Evolutionary conservation across 2,888 invertebrate genomes (phyloP), one percentile per base, ranked within the genome.

Genomic region (Listrodromus nycthemerus): DNA sequence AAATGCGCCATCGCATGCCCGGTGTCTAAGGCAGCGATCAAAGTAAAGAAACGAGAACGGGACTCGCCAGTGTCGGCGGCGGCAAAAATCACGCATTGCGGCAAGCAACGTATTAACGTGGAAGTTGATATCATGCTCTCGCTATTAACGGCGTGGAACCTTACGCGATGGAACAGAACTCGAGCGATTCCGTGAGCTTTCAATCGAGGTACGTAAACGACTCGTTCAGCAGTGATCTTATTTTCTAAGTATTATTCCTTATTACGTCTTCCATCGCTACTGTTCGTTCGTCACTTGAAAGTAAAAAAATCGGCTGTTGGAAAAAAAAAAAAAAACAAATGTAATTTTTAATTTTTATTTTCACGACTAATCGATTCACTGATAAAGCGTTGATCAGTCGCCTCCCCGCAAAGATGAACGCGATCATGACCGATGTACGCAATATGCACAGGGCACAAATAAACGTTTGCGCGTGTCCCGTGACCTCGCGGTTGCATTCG

Each of bases 391-490:
- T 24, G 24, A 55, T 21, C 24, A 24, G 24, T 55, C 8, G 13
- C 21, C 19, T 52, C 50, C 45, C n/a, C 48, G 48, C 41, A 63
- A 27, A 58, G 37, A 55, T 50, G 10, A 8, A 61, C 27, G 16
- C 41, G 16, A 33, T 30, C 24, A 37, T 41, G 1, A 71, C 30
- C 48, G 7, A n/a, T 63, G 55, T 65, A 73, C 10, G 50, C 52
- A 48, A 65, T 74, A 69, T 69, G 73, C 24, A 55, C 41, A 41
- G 16, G 41, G 24, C 19, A 55, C 21, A 55, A 41, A 37, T 37
- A 78, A 74, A 74, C 74, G 67, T 78, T 16, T 84, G 84, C 84
- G 84, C 84, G 80, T 84, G 84, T 84, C 84, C 84, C 63, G 80
- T 84, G 84, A 84, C 84, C 84, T 78, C 70, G 70, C 74, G 73